These are phyloP conservation scores for Ectemnius lituratus DNA, from an alignment of 2,888 invertebrate genomes.

Conservation along the genomic window DNA sequence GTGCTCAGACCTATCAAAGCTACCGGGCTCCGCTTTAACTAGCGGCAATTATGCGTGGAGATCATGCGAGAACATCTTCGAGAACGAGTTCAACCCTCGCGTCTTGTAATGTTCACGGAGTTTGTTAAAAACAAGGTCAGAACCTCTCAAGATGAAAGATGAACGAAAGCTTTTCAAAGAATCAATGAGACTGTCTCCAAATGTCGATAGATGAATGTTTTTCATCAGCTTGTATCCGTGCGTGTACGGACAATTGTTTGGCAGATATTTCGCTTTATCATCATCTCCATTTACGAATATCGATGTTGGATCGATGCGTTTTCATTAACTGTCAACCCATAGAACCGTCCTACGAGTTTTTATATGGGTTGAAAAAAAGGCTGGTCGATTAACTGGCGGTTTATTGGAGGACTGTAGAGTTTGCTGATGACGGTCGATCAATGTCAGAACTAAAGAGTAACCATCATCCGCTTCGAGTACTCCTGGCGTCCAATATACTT, in stretches of 20 bases:
- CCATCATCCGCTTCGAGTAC: too few species aligned
- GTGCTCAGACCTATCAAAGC: conserved; percentile 22
- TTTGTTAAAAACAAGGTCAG: too few species aligned
- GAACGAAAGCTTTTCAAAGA: too few species aligned
- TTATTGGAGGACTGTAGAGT: background rate
- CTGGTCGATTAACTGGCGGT: background rate
- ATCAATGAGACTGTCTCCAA: too few species aligned
- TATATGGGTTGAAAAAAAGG: background rate
- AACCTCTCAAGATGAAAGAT: too few species aligned
- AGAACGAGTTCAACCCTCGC: background rate
- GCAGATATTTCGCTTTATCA: background rate
- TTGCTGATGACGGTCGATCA: too few species aligned
- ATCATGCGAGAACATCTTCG: conserved; percentile 7
- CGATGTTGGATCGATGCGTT: background rate
- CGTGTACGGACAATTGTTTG: background rate
- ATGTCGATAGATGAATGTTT: too few species aligned
- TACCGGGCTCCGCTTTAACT: conserved; percentile 18
- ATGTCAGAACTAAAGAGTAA: too few species aligned
- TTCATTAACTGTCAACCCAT: background rate
- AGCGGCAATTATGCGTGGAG: conserved; percentile 31
- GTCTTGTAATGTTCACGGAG: too few species aligned
- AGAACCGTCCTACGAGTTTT: background rate
- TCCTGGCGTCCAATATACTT: too few species aligned
- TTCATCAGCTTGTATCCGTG: background rate
- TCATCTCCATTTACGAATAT: background rate